phyloP scores from a whole-genome alignment of 2,888 invertebrate species.

The Agrotis exclamationis region DNA sequence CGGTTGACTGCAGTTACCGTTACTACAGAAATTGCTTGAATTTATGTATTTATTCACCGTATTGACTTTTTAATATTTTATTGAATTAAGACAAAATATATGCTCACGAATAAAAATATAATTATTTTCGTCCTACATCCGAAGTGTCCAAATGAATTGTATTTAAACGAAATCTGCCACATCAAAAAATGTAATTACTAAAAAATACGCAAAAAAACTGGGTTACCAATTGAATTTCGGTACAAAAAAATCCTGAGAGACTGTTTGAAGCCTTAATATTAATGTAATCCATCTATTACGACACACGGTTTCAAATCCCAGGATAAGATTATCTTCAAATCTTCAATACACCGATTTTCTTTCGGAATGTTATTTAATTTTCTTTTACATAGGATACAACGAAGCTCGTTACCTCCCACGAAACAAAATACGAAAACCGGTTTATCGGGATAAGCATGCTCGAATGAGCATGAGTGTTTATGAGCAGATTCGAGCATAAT shows the following conservation, averaged over 20 bases:
- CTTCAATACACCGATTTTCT: slow-evolving; percentile 23
- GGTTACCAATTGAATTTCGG: neutral
- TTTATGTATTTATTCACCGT: slow-evolving; percentile 9
- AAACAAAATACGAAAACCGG: slow-evolving; percentile 30
- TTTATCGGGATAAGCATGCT: slow-evolving; percentile 25
- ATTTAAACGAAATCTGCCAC: neutral
- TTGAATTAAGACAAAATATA: neutral
- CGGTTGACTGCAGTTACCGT: slow-evolving; percentile 3
- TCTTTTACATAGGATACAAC: slow-evolving; percentile 22
- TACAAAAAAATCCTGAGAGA: neutral
- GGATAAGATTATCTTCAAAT: slow-evolving; percentile 40
- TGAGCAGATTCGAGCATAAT: slow-evolving; percentile 20
- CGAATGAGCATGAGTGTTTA: slow-evolving; percentile 26
- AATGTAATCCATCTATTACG: slow-evolving; percentile 37
- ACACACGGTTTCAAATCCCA: slow-evolving; percentile 11
- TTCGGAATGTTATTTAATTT: slow-evolving; percentile 37
- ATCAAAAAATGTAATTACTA: slow-evolving; percentile 6
- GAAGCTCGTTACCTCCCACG: slow-evolving; percentile 2
- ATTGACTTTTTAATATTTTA: neutral
- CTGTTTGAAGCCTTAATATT: slow-evolving; percentile 23
- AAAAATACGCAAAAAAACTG: slow-evolving; percentile 2
- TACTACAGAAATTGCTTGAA: slow-evolving; percentile 4
- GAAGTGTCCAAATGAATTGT: too few relatives aligned
- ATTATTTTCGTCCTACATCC: neutral
- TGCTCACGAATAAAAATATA: neutral